Evolutionary conservation across 2,888 invertebrate species (phyloP).

Genomic region (Apodemia zela): DNA sequence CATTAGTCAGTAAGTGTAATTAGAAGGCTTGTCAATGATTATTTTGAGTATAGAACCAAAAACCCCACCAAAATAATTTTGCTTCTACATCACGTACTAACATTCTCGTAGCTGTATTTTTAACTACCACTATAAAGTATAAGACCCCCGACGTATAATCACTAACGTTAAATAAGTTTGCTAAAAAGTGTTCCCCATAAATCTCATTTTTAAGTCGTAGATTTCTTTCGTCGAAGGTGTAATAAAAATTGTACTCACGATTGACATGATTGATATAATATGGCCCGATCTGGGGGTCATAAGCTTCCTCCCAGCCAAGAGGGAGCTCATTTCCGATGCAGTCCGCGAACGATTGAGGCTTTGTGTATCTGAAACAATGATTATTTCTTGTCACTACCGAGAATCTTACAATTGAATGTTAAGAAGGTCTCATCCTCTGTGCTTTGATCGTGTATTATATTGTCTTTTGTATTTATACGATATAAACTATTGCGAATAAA

Average conservation of each 20-base stretch:
- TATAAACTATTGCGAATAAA: not conserved
- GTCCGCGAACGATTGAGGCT: constrained; percentile 98
- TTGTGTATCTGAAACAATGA: constrained; percentile 91
- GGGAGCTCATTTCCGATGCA: constrained; percentile 98
- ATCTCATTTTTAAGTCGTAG: constrained; percentile 2
- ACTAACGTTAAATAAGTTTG: constrained; percentile 1
- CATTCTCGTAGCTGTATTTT: too few species aligned
- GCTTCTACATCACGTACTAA: too few species aligned
- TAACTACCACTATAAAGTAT: not conserved
- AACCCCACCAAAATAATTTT: too few species aligned
- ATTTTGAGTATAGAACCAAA: too few species aligned
- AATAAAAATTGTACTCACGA: constrained; percentile 84
- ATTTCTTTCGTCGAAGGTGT: constrained; percentile 2
- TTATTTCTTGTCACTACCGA: constrained; percentile 31
- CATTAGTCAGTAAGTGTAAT: too few species aligned
- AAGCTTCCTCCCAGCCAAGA: constrained; percentile 98
- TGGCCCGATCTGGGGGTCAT: constrained; percentile 95
- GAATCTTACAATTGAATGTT: constrained; percentile 31
- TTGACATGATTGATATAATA: constrained; percentile 98
- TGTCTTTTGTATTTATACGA: not conserved
- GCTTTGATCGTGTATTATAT: not conserved
- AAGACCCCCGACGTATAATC: not conserved
- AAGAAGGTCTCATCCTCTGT: constrained; percentile 24
- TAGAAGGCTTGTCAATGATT: too few species aligned
- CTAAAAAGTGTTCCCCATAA: not conserved